Evolutionary conservation across 2,888 invertebrate species (phyloP).

Genomic region (Cheilosia scutellata): DNA sequence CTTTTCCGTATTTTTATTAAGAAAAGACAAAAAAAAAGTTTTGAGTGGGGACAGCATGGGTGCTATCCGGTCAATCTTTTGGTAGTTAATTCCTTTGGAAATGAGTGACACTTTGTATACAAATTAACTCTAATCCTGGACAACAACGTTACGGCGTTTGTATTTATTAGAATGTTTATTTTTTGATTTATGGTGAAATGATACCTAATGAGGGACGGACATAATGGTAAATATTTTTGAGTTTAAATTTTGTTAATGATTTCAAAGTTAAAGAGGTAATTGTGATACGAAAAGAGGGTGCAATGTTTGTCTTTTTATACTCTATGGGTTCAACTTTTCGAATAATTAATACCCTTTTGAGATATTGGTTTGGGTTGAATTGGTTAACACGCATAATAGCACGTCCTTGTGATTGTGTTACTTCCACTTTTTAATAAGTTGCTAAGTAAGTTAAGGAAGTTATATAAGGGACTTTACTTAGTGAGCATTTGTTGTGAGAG

Average conservation of each 20-base stretch:
- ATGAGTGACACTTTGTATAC: constrained; percentile 73
- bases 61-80: constrained; percentile 58
- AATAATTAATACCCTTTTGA: too few species aligned
- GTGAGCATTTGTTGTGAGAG: too few species aligned
- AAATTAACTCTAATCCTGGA: constrained; percentile 72
- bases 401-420: too few species aligned
- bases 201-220: constrained; percentile 57
- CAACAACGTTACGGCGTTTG: constrained; percentile 63
- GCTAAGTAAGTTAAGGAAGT: too few species aligned
- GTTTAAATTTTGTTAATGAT: constrained; percentile 48
- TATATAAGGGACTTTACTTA: too few species aligned
- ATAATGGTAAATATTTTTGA: constrained; percentile 48
- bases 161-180: constrained; percentile 72
- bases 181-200: constrained; percentile 67
- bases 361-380: too few species aligned
- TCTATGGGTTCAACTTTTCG: too few species aligned
- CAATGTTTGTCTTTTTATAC: too few species aligned
- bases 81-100: constrained; percentile 73
- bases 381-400: too few species aligned
- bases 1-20: constrained; percentile 9
- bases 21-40: constrained; percentile 20
- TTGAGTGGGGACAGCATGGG: constrained; percentile 60
- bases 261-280: constrained; percentile 1
- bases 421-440: too few species aligned
- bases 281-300: not conserved